phyloP scores from a whole-genome alignment of 30 jellyfish, hydroid and myxozoan genomes.

The Aurelia sp. region DNA sequence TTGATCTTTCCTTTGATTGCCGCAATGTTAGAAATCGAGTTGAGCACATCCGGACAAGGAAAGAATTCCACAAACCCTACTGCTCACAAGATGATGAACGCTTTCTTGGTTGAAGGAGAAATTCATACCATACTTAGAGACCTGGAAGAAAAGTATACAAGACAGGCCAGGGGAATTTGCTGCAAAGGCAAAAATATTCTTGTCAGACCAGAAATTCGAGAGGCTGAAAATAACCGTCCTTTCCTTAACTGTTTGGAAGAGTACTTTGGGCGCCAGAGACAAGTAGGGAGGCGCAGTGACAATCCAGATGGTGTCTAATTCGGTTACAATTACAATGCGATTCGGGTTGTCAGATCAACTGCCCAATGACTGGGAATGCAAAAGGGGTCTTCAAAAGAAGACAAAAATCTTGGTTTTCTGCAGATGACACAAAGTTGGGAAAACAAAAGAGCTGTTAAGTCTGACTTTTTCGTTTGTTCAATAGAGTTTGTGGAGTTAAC shows the following conservation, averaged over 20 bases:
- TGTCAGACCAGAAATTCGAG: conserved; percentile 65
- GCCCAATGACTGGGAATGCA: conserved; percentile 71
- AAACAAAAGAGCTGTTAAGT: conserved; percentile 44
- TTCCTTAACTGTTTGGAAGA: conserved; percentile 61
- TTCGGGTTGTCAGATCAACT: conserved; percentile 62
- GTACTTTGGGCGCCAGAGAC: conserved; percentile 68
- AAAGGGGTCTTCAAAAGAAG: conserved; percentile 55
- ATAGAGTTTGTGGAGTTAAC: background rate
- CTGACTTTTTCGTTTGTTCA: conserved; percentile 8
- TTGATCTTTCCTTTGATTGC: conserved; percentile 39
- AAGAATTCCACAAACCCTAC: conserved; percentile 45
- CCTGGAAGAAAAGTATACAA: conserved; percentile 49
- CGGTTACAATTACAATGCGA: conserved; percentile 67
- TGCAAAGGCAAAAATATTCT: conserved; percentile 59
- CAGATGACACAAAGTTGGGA: conserved; percentile 61
- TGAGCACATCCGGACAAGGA: conserved; percentile 26
- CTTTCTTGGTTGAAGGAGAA: conserved; percentile 51
- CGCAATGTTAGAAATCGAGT: conserved; percentile 42
- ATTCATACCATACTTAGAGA: conserved; percentile 21
- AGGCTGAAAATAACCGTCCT: conserved; percentile 42
- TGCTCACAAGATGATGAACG: conserved; percentile 59
- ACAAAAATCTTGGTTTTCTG: conserved; percentile 43
- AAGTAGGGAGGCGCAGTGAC: conserved; percentile 73
- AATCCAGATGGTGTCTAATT: conserved; percentile 61
- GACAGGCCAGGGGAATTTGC: conserved; percentile 54